Conservation (phyloP, 2,888 invertebrate genomes). For the Epirrita christyi region DNA sequence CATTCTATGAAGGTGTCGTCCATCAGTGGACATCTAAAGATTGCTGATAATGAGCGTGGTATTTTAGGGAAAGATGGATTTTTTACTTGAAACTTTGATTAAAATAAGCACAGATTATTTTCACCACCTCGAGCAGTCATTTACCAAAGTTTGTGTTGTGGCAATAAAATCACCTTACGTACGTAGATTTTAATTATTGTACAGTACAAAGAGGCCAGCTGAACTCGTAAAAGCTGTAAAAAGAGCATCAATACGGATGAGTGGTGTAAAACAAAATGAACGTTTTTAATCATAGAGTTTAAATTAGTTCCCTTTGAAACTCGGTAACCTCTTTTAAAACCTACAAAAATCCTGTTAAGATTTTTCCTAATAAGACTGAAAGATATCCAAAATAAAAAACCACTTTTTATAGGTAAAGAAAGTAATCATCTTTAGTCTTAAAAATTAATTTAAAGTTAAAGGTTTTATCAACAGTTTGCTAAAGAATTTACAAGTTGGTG, state of each 20-base stretch:
- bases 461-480: background rate
- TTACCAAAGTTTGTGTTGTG: too few relatives aligned
- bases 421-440: background rate
- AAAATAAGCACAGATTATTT: too few relatives aligned
- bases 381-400: constrained; percentile 38
- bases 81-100: too few relatives aligned
- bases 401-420: constrained; percentile 1
- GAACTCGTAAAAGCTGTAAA: constrained; percentile 1
- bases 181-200: too few relatives aligned
- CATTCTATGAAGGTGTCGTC: too few relatives aligned
- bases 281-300: constrained; percentile 64
- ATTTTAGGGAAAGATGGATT: too few relatives aligned
- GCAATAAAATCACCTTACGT: too few relatives aligned
- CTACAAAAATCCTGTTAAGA: constrained; percentile 50
- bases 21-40: too few relatives aligned
- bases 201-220: constrained; percentile 10
- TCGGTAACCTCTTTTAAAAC: constrained; percentile 42
- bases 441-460: background rate
- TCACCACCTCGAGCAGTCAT: too few relatives aligned
- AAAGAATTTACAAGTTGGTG: background rate
- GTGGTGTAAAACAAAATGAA: constrained; percentile 57
- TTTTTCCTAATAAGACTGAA: constrained; percentile 37
- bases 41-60: too few relatives aligned
- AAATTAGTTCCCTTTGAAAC: constrained; percentile 65
- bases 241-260: constrained; percentile 50